These are phyloP conservation scores for Ischnus inquisitorius DNA, from an alignment of 2,888 invertebrate species.

Conservation along the genomic window DNA sequence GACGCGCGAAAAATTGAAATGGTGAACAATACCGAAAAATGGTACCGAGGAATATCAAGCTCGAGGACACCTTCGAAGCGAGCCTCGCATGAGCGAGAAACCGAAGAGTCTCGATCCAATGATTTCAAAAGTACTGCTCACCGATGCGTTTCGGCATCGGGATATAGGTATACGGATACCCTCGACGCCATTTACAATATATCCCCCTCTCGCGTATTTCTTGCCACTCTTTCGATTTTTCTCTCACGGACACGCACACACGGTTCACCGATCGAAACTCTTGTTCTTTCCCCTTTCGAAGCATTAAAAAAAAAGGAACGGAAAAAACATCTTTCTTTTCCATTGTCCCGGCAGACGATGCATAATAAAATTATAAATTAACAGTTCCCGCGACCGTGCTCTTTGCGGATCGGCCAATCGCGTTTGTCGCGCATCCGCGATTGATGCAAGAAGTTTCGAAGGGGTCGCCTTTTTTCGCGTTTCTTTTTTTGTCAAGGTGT, in stretches of 20 bases:
- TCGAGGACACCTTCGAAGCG: neutral
- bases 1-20: too few species aligned
- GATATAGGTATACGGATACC: neutral
- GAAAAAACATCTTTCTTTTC: slow-evolving; percentile 4
- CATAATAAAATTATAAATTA: slow-evolving; percentile 66
- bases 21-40: neutral
- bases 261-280: slow-evolving; percentile 32
- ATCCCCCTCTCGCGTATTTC: slow-evolving; percentile 4
- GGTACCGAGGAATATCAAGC: neutral
- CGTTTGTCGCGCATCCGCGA: slow-evolving; percentile 3
- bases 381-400: slow-evolving; percentile 19
- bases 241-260: slow-evolving; percentile 28
- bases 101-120: slow-evolving; percentile 15
- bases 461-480: slow-evolving; percentile 65
- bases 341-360: slow-evolving; percentile 35
- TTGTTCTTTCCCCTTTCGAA: slow-evolving; percentile 12
- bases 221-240: slow-evolving; percentile 19
- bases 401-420: slow-evolving; percentile 37
- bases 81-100: slow-evolving; percentile 19
- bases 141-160: slow-evolving; percentile 21
- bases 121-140: slow-evolving; percentile 38
- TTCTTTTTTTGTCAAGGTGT: slow-evolving; percentile 58
- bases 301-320: neutral
- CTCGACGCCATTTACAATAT: neutral
- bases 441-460: slow-evolving; percentile 41